Percentiles rank a stretch among this genome's conserved stretches.
phyloP scores from a whole-genome alignment of 1,140 invertebrate species.

The Arctopsyche grandis region DNA sequence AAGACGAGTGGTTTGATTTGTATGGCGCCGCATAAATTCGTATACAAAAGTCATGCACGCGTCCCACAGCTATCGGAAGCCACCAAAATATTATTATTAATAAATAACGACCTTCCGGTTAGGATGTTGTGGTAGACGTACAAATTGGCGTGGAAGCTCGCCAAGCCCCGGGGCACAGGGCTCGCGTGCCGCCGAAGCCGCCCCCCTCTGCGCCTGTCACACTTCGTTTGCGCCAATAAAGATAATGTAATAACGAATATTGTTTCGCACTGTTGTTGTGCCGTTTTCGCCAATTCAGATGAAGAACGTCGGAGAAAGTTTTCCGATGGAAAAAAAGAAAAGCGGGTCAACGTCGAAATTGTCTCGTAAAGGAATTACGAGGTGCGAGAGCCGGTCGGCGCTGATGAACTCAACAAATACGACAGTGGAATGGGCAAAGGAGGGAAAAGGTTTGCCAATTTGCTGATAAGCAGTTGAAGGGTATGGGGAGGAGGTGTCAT shows the following conservation, averaged over 20 bases:
- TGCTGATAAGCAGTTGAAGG: background rate
- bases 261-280: slow-evolving; percentile 44
- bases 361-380: slow-evolving; percentile 39
- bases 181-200: background rate
- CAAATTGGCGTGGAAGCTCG: slow-evolving; percentile 37
- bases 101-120: slow-evolving; percentile 33
- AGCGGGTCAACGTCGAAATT: slow-evolving; percentile 33
- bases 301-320: background rate
- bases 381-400: background rate
- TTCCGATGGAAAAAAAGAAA: slow-evolving; percentile 10
- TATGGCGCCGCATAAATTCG: background rate
- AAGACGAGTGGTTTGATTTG: background rate
- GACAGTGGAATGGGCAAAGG: background rate
- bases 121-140: background rate
- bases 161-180: background rate
- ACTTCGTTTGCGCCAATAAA: slow-evolving; percentile 47
- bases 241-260: slow-evolving; percentile 47
- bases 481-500: background rate
- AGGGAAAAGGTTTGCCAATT: slow-evolving; percentile 2
- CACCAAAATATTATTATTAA: slow-evolving; percentile 23
- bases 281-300: slow-evolving; percentile 13
- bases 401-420: slow-evolving; percentile 26
- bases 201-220: slow-evolving; percentile 34
- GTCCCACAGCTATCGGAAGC: background rate
- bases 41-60: background rate